Evolutionary conservation across 2,888 invertebrate genomes (phyloP), one percentile per base, ranked within the genome.

Genomic region (Luffia ferchaultella): DNA sequence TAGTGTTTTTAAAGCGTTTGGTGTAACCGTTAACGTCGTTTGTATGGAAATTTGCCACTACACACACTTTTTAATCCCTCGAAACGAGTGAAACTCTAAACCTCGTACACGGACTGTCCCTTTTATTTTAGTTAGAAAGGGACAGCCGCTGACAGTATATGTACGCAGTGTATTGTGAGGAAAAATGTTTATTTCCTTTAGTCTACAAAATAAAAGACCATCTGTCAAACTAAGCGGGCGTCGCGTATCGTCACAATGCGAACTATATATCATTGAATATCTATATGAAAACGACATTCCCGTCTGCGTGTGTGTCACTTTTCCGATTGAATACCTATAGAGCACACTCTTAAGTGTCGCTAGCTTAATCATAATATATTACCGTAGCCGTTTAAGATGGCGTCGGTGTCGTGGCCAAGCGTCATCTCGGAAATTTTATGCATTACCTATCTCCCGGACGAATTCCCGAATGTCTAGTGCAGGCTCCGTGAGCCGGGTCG

Each of bases 391-490:
- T 40, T 51, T 51, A 49, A 48, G 48, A 49, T 40, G 49, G 20
- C 18, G 48, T 16, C 49, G 18, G 16, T 18, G 42, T 43, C 43
- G 49, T 17, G 48, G 19, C 48, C 42, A 41, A 12, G 5, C 47
- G 46, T 46, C 40, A 30, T 41, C 43, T 49, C 51, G 45, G 48
- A 57, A 54, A 59, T 57, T 48, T 59, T 59, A 59, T 59, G 59
- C 61, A 59, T 52, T 56, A 52, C 56, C 59, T 52, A 57, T 57
- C 58, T 49, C 49, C 42, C 16, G 40, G 48, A 48, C 48, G 43
- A 42, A 43, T 49, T 49, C 43, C 43, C 49, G 16, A 43, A 18
- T 43, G 49, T 43, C 49, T 43, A 43, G 19, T 49, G 49, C 49
- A 49, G 20, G 19, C 18, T 19, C 48, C 43, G 43, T 49, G 48